Percentiles rank a stretch among this genome's conserved stretches.
These are phyloP conservation scores for Cephalotes varians DNA, from an alignment of 2,888 invertebrate genomes.

Conservation along the genomic window DNA sequence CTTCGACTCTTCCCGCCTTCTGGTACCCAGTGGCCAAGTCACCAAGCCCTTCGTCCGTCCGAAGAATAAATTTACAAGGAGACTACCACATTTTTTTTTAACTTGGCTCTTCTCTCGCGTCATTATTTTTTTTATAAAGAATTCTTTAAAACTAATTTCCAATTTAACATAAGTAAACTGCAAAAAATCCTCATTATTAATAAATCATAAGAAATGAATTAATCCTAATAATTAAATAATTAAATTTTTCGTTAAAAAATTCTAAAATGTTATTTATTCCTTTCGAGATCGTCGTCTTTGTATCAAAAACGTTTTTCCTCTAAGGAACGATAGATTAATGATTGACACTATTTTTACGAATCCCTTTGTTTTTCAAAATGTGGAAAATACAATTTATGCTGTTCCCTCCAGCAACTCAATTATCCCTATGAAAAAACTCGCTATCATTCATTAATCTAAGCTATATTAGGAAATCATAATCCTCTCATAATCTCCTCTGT, in stretches of 20 bases:
- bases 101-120: constrained; percentile 30
- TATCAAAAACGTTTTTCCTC: neutral
- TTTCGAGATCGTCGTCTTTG: neutral
- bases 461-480: constrained; percentile 47
- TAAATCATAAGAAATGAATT: neutral
- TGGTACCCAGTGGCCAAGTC: constrained; percentile 78
- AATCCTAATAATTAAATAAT: neutral
- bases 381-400: neutral
- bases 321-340: neutral
- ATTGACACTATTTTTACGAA: neutral
- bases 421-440: constrained; percentile 30
- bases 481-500: constrained; percentile 41
- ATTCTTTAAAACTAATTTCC: neutral
- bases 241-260: neutral
- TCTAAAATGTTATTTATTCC: neutral
- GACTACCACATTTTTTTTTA: constrained; percentile 57
- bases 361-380: neutral
- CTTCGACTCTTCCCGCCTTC: constrained; percentile 77
- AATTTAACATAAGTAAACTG: neutral
- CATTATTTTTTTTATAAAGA: constrained; percentile 20
- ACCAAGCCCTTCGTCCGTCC: constrained; percentile 68
- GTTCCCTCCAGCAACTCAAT: neutral
- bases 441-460: constrained; percentile 29
- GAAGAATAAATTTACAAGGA: constrained; percentile 72
- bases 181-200: neutral